Base-by-base conservation (phyloP, 1,140 invertebrate species). In the Teleopsis dalmanni region DNA sequence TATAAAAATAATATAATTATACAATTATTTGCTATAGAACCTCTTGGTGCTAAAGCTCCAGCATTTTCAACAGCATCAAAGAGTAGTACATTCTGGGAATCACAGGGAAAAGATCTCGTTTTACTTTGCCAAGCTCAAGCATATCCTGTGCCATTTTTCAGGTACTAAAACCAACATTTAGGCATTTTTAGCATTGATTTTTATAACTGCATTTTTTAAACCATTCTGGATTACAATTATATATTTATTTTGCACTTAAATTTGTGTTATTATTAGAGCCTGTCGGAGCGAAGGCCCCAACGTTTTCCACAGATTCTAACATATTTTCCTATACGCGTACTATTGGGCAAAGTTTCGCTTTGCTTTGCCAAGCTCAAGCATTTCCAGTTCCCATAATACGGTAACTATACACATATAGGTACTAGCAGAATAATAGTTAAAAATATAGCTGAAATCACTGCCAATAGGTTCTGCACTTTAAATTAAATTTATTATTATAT, bases 331-430 rank as follows among this genome's bases (percentile, higher is more conserved):
- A 91, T 91, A 88, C 73, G 83, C 83, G 59, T 85, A 75, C 48
- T 74, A 78, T 54, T 31, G 44, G 34, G 18, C 71, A 75, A 36
- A 72, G 74, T 52, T 74, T 84, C 58, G 77, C 81, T 55, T 72
- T 91, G 48, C 75, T 87, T 22, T 91, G 88, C 73, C 84, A 84
- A 57, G 86, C 85, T 52, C 84, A 87, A 55, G 75, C 66, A 4
- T 76, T 71, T 56, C 77, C 77, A 40, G 55, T 66, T 46, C 71
- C 73, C 25, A 35, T 55, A 36, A 70, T 68, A 63, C 74, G 72
- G 74, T 75, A 65, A 64, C 31, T 46, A 19, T 18, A 14, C 22
- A 23, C 25, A 47, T 7, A 47, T 9, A 26, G 14, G n/a, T 9
- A 26, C 3, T 8, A 14, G n/a, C 13, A 36, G 13, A 21, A 14